These are phyloP conservation scores for Andricus curvator DNA, from an alignment of 2,888 invertebrate species.

Conservation along the genomic window DNA sequence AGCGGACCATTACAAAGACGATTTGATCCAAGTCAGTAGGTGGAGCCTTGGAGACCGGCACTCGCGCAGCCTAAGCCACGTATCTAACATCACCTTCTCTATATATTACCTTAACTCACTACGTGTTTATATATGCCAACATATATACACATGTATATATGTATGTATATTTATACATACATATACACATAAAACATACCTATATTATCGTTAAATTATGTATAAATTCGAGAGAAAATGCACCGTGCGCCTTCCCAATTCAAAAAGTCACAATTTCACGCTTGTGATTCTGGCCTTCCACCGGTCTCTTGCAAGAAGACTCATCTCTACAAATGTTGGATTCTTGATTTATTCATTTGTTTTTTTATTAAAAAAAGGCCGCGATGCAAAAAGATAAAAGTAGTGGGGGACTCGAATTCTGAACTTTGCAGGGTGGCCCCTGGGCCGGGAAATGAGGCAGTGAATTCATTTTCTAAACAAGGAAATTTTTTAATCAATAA, in stretches of 20 bases:
- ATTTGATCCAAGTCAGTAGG: constrained; percentile 78
- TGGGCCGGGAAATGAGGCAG: too few relatives aligned
- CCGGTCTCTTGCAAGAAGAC: not conserved
- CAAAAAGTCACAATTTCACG: constrained; percentile 63
- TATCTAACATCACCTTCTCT: constrained; percentile 79
- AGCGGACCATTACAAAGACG: constrained; percentile 78
- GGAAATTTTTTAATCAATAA: too few relatives aligned
- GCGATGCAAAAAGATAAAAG: too few relatives aligned
- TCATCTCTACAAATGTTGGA: not conserved
- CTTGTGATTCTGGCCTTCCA: not conserved
- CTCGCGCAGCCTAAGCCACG: constrained; percentile 78
- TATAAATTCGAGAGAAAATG: constrained; percentile 62
- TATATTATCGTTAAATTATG: constrained; percentile 49
- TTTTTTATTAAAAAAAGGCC: too few relatives aligned
- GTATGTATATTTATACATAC: constrained; percentile 54
- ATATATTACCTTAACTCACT: constrained; percentile 77
- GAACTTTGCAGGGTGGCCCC: too few relatives aligned
- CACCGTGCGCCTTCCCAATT: constrained; percentile 69
- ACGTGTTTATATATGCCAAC: constrained; percentile 75
- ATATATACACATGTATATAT: constrained; percentile 65
- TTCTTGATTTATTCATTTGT: too few relatives aligned
- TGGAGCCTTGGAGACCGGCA: constrained; percentile 77
- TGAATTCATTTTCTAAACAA: too few relatives aligned
- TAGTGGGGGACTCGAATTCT: too few relatives aligned
- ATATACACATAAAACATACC: constrained; percentile 60